Evolutionary conservation across 1,140 invertebrate species (phyloP).

Genomic region (Drosophila oshimai): DNA sequence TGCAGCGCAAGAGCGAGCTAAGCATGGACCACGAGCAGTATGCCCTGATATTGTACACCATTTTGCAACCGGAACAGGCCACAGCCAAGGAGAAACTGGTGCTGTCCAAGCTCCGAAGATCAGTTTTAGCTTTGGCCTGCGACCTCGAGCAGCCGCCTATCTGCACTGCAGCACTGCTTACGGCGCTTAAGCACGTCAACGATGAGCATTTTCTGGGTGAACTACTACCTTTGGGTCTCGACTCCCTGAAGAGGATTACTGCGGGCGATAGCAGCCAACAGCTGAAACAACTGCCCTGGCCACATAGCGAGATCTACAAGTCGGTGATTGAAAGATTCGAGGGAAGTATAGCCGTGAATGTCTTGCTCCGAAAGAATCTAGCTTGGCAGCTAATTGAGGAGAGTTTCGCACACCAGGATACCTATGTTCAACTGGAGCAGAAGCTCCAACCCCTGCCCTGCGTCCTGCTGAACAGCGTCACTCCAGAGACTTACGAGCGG

Average conservation of each 20-base stretch:
- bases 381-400: slow-evolving; percentile 67
- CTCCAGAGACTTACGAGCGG: slow-evolving; percentile 84
- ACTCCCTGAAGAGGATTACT: slow-evolving; percentile 38
- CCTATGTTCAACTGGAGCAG: slow-evolving; percentile 47
- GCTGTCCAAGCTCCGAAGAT: slow-evolving; percentile 36
- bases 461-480: slow-evolving; percentile 82
- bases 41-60: slow-evolving; percentile 83
- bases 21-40: slow-evolving; percentile 86
- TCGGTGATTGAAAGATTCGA: slow-evolving; percentile 63
- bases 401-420: slow-evolving; percentile 44
- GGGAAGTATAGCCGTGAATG: slow-evolving; percentile 21
- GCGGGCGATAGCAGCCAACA: neutral
- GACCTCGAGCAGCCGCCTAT: slow-evolving; percentile 41
- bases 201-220: slow-evolving; percentile 71
- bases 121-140: slow-evolving; percentile 22
- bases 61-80: slow-evolving; percentile 35
- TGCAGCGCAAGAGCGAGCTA: slow-evolving; percentile 84
- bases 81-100: slow-evolving; percentile 29
- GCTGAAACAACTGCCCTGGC: slow-evolving; percentile 48
- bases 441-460: slow-evolving; percentile 68
- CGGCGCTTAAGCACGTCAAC: slow-evolving; percentile 84
- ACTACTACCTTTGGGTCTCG: slow-evolving; percentile 81
- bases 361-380: slow-evolving; percentile 28
- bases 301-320: slow-evolving; percentile 58
- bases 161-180: slow-evolving; percentile 62